phyloP scores from a whole-genome alignment of 2,888 invertebrate genomes.

The Oscheius sp. region DNA sequence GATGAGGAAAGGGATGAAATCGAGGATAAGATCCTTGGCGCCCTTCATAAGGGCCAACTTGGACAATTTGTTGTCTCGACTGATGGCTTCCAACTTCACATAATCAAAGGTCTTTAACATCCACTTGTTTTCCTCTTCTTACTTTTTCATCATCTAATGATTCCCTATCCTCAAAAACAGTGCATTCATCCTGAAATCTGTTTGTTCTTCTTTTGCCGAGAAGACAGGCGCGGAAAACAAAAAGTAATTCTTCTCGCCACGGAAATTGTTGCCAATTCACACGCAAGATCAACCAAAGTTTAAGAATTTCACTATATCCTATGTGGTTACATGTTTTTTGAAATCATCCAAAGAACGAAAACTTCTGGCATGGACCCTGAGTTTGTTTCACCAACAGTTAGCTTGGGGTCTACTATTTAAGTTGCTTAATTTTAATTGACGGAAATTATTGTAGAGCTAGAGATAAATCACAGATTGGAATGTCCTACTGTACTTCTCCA shows the following conservation, averaged over 20 bases:
- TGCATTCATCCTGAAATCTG: neutral
- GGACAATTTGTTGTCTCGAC: slow-evolving; percentile 60
- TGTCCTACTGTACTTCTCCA: no score
- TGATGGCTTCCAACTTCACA: slow-evolving; percentile 69
- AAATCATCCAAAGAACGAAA: no score
- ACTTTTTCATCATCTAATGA: neutral
- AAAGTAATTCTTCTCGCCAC: neutral
- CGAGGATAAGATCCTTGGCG: slow-evolving; percentile 53
- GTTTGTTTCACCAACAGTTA: no score
- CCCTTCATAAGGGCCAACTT: slow-evolving; percentile 59
- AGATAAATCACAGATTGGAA: no score
- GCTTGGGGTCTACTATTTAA: no score
- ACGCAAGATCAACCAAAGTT: no score
- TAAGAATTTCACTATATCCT: no score
- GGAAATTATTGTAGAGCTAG: no score
- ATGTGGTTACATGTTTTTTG: no score
- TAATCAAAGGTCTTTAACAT: slow-evolving; percentile 59
- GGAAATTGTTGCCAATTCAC: slow-evolving; percentile 9
- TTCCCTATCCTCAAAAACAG: slow-evolving; percentile 1
- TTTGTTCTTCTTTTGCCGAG: slow-evolving; percentile 6
- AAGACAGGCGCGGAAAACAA: slow-evolving; percentile 1
- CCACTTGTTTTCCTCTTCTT: neutral
- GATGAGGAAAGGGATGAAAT: slow-evolving; percentile 56
- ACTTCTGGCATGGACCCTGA: no score
- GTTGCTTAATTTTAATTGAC: no score